phyloP scores from a whole-genome alignment of 2,113 vertebrate species.

The Sisor rabdophorus region DNA sequence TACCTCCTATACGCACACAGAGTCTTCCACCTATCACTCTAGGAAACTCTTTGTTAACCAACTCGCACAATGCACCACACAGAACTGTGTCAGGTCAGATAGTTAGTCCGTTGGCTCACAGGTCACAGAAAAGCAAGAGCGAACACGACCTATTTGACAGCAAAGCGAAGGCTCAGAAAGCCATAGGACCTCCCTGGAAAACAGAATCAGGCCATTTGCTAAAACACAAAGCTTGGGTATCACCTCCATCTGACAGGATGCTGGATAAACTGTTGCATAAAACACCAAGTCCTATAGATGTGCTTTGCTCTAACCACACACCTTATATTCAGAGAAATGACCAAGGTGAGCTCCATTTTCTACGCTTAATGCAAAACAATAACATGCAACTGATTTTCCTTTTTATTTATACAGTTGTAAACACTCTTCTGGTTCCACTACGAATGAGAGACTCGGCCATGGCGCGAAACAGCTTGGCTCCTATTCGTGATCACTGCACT shows the following conservation, averaged over 20 bases:
- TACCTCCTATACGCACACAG: slow-evolving; percentile 74
- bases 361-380: neutral
- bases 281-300: slow-evolving; percentile 58
- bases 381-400: slow-evolving; percentile 14
- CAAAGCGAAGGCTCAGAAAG: slow-evolving; percentile 60
- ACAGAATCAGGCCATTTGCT: slow-evolving; percentile 61
- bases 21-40: slow-evolving; percentile 77
- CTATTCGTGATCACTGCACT: slow-evolving; percentile 68
- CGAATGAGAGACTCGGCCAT: slow-evolving; percentile 64
- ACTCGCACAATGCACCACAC: slow-evolving; percentile 55
- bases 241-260: slow-evolving; percentile 65
- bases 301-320: slow-evolving; percentile 64
- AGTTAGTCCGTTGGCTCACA: slow-evolving; percentile 57
- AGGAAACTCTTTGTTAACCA: slow-evolving; percentile 65
- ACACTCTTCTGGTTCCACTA: slow-evolving; percentile 60
- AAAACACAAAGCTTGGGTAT: slow-evolving; percentile 66
- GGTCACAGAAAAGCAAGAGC: slow-evolving; percentile 75
- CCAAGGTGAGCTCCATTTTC: slow-evolving; percentile 67
- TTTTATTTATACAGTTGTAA: slow-evolving; percentile 61
- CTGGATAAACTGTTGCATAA: slow-evolving; percentile 63
- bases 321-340: slow-evolving; percentile 68
- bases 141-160: slow-evolving; percentile 74
- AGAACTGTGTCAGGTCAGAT: slow-evolving; percentile 51
- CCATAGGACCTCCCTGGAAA: slow-evolving; percentile 65
- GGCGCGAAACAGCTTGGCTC: slow-evolving; percentile 67